Base-by-base conservation (phyloP, 64 coral and sea anemone genomes). In the Montipora capricornis region DNA sequence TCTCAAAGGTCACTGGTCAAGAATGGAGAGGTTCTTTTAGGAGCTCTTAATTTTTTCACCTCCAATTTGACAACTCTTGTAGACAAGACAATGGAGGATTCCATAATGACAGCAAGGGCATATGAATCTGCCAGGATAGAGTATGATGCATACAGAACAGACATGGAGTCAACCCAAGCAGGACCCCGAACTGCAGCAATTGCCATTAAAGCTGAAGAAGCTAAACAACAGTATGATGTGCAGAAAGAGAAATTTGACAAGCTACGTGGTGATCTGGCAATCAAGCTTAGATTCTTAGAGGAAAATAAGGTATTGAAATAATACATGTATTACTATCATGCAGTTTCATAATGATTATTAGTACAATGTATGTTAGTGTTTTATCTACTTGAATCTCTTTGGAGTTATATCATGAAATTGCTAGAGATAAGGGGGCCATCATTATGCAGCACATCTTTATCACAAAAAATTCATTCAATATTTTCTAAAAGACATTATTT, bases 61-160 rank as follows among this genome's bases (percentile, higher is more conserved):
- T 81, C 98, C 73, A 99, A 99, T 58, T 74, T 99, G 70, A 86
- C 87, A 15, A 99, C 98, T 17, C 79, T 99, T 68, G 95, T 95
- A 44, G 89, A 96, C 47, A 99, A 99, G 86, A 99, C 98, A 26
- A 99, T 99, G 89, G 98, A 99, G 49, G 98, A 99, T 69, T 96
- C 98, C 37, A 95, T 99, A 75, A 75, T 92, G 60, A 99, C 98
- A 44, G 95, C 94, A 6, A 99, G 96, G 49, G 92, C 95, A 37
- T 99, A 99, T 61, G 98, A 99, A 73, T 89, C 95, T 10, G 95
- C 95, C 44, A 96, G 98, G 92, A 94, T 99, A 92, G 98, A 99
- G 77, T 99, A 96, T 87, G 98, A 96, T 90, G 98, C 98, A 11
- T 99, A 99, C 81, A 89, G 98, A 94, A 89, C 98, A 83, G 98